A percentile compares a stretch with the other conserved stretches of the same genome.
Evolutionary conservation across 1,140 invertebrate species (phyloP).

Genomic region (Bombus superbus): DNA sequence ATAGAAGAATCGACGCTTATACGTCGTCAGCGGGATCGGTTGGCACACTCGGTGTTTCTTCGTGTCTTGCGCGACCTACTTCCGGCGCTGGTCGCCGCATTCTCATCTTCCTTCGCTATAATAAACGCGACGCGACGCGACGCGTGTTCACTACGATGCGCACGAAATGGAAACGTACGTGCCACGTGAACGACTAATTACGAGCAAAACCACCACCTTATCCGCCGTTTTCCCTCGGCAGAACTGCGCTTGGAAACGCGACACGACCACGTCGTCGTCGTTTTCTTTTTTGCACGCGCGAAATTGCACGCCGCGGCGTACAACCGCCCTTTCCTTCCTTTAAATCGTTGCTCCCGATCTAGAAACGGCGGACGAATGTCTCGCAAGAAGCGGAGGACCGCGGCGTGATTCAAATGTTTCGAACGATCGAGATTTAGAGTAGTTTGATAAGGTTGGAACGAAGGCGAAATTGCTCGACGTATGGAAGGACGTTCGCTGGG

Average conservation of each 20-base stretch:
- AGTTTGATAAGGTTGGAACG: neutral
- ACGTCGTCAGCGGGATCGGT: too few relatives aligned
- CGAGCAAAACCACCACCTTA: neutral
- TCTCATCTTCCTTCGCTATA: too few relatives aligned
- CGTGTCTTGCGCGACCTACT: constrained; percentile 51
- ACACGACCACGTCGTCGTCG: neutral
- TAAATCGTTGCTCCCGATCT: constrained; percentile 8
- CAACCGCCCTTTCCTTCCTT: too few relatives aligned
- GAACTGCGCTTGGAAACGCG: neutral
- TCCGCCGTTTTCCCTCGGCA: neutral
- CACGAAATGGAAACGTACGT: constrained; percentile 1
- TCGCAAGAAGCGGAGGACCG: neutral
- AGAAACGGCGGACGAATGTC: neutral
- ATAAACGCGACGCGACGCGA: neutral
- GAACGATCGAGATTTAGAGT: constrained; percentile 11
- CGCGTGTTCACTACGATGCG: neutral
- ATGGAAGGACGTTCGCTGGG: neutral
- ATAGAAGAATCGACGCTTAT: neutral
- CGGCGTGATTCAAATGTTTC: constrained; percentile 9
- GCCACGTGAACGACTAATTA: constrained; percentile 14
- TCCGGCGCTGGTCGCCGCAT: constrained; percentile 35
- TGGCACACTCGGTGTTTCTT: too few relatives aligned
- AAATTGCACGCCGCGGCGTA: neutral
- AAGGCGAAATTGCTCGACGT: neutral
- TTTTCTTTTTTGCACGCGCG: neutral